A percentile compares a stretch with the other conserved stretches of the same genome.
These are phyloP conservation scores for Avahi laniger DNA, from an alignment of 2,797 vertebrate genomes.

Conservation along the genomic window DNA sequence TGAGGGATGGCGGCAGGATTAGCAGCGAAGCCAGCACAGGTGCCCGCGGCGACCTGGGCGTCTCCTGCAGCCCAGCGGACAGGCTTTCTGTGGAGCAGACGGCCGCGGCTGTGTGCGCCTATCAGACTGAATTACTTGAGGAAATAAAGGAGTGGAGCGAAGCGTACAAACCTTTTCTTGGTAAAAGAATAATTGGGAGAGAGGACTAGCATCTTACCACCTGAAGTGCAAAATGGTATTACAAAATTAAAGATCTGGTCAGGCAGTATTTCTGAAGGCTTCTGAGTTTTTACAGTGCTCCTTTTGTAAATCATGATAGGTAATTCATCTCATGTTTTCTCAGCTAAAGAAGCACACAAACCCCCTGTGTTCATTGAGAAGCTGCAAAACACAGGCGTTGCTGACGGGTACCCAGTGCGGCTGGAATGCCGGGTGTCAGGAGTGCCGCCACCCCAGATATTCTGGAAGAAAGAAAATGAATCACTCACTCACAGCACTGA, in stretches of 20 bases:
- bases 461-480: constrained; percentile 99
- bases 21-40: not conserved
- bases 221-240: not conserved
- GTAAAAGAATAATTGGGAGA: not conserved
- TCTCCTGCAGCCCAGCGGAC: not conserved
- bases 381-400: constrained; percentile 97
- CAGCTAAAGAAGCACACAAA: constrained; percentile 98
- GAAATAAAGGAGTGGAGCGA: not conserved
- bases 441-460: constrained; percentile 95
- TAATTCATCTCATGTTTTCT: constrained; percentile 54
- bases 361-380: constrained; percentile 95
- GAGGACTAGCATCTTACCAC: not conserved
- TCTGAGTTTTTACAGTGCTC: not conserved
- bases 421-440: constrained; percentile 94
- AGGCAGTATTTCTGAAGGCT: not conserved
- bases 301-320: not conserved
- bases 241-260: not conserved
- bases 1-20: fast-evolving
- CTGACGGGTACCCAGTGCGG: constrained; percentile 95
- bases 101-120: constrained; percentile 21
- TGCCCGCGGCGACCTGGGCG: not conserved
- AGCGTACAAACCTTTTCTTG: not conserved
- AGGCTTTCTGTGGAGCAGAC: constrained; percentile 55
- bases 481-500: constrained; percentile 98
- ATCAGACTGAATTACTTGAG: constrained; percentile 19